These are phyloP conservation scores for Cheilosia impressa DNA, from an alignment of 2,888 invertebrate genomes.

Conservation along the genomic window DNA sequence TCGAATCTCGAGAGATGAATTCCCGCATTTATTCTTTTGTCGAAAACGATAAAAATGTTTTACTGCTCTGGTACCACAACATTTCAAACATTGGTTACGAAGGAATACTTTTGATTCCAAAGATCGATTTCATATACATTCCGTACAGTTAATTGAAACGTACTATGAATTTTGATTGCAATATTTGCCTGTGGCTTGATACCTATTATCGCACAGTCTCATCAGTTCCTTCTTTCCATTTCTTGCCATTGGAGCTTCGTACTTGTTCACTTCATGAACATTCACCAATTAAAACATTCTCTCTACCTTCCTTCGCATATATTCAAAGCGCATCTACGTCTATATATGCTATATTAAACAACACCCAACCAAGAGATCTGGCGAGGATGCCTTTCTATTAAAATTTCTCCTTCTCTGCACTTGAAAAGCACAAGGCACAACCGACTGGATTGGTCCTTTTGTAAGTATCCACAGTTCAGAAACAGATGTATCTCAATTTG, in stretches of 20 bases:
- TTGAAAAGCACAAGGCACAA: background rate
- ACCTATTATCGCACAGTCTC: constrained; percentile 37
- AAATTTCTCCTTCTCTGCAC: background rate
- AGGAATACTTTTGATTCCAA: background rate
- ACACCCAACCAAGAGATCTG: background rate
- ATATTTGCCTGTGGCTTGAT: constrained; percentile 46
- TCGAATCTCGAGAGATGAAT: too few relatives aligned
- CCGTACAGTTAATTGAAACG: constrained; percentile 32
- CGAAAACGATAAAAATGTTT: too few relatives aligned
- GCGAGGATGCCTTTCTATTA: constrained; percentile 13
- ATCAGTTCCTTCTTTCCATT: background rate
- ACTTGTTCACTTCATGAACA: constrained; percentile 30
- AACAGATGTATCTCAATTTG: constrained; percentile 73
- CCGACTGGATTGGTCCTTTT: constrained; percentile 20
- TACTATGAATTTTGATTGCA: constrained; percentile 57
- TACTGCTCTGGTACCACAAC: background rate
- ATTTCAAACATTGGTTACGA: background rate
- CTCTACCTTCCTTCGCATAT: constrained; percentile 1
- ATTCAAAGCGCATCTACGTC: constrained; percentile 7
- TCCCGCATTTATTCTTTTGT: too few relatives aligned
- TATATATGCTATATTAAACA: background rate
- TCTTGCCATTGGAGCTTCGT: background rate
- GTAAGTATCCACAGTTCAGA: constrained; percentile 55
- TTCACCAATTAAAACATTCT: constrained; percentile 49
- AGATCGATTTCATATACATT: background rate